Evolutionary conservation across 2,888 invertebrate genomes (phyloP).

Genomic region (Limenitis camilla): DNA sequence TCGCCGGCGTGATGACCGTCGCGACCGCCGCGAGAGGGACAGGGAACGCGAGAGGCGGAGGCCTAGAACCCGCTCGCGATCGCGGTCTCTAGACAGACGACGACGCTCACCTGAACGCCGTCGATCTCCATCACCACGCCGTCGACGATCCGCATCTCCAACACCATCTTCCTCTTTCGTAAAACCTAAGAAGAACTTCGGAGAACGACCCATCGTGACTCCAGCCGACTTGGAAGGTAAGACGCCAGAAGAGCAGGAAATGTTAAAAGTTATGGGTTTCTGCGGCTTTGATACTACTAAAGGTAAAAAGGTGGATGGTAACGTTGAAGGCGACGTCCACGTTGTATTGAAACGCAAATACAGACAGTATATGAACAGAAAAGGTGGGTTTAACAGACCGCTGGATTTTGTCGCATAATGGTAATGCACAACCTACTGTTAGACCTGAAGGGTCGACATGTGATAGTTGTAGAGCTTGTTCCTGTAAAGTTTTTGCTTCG

Average conservation of each 20-base stretch:
- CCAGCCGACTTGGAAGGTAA: slow-evolving; percentile 94
- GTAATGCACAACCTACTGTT: slow-evolving; percentile 28
- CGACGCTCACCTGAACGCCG: slow-evolving; percentile 62
- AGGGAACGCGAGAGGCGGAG: slow-evolving; percentile 60
- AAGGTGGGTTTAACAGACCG: slow-evolving; percentile 98
- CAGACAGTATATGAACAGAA: slow-evolving; percentile 99
- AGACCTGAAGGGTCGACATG: slow-evolving; percentile 32
- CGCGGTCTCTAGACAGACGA: slow-evolving; percentile 58
- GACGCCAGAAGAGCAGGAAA: slow-evolving; percentile 92
- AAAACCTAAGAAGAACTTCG: slow-evolving; percentile 55
- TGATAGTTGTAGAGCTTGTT: slow-evolving; percentile 32
- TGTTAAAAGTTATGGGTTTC: slow-evolving; percentile 98
- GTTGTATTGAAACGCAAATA: slow-evolving; percentile 97
- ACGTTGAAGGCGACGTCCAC: slow-evolving; percentile 95
- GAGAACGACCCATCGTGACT: slow-evolving; percentile 79
- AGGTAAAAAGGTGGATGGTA: slow-evolving; percentile 95
- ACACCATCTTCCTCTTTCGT: slow-evolving; percentile 56
- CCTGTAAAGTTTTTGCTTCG: slow-evolving; percentile 13
- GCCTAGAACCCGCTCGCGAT: slow-evolving; percentile 57
- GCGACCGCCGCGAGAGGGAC: slow-evolving; percentile 47
- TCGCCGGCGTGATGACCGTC: slow-evolving; percentile 56
- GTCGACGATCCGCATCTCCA: slow-evolving; percentile 54
- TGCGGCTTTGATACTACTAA: slow-evolving; percentile 96
- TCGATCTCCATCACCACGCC: slow-evolving; percentile 37
- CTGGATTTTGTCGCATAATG: slow-evolving; percentile 93